Evolutionary conservation across 2,888 invertebrate species (phyloP).

Genomic region (Dryobota labecula): DNA sequence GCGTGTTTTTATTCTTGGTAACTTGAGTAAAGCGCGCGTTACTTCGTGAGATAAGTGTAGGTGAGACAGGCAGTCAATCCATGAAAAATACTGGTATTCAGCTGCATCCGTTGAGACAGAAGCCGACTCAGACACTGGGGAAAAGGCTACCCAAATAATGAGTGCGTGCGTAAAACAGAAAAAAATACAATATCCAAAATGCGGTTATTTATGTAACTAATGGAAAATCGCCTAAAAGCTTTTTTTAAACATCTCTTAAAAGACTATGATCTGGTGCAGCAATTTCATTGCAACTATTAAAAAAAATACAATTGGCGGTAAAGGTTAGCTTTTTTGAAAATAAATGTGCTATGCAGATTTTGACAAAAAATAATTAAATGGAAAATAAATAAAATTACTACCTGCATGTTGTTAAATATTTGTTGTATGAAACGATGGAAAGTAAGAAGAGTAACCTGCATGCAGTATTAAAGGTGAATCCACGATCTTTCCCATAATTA

Average conservation of each 20-base stretch:
- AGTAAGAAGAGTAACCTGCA: slow-evolving; percentile 24
- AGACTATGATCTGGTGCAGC: not conserved
- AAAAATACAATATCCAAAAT: not conserved
- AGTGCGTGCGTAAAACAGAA: no score
- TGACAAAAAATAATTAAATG: not conserved
- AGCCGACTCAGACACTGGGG: not conserved
- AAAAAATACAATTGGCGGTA: slow-evolving; percentile 27
- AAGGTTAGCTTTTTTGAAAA: not conserved
- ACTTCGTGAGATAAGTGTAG: not conserved
- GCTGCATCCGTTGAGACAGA: not conserved
- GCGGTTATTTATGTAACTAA: not conserved
- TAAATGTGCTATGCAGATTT: not conserved
- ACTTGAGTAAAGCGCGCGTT: no score
- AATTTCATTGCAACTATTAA: not conserved
- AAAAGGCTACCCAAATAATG: not conserved
- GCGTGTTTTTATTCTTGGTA: no score
- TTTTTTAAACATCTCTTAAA: not conserved
- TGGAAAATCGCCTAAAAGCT: not conserved
- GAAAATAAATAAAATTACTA: no score
- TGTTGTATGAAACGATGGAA: slow-evolving; percentile 34
- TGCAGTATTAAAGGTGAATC: slow-evolving; percentile 37
- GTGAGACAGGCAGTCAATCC: no score
- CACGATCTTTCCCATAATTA: not conserved
- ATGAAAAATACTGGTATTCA: not conserved
- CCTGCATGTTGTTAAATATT: not conserved